These are phyloP conservation scores for Drosophila anomelani DNA, from an alignment of 2,888 invertebrate species.

Conservation along the genomic window DNA sequence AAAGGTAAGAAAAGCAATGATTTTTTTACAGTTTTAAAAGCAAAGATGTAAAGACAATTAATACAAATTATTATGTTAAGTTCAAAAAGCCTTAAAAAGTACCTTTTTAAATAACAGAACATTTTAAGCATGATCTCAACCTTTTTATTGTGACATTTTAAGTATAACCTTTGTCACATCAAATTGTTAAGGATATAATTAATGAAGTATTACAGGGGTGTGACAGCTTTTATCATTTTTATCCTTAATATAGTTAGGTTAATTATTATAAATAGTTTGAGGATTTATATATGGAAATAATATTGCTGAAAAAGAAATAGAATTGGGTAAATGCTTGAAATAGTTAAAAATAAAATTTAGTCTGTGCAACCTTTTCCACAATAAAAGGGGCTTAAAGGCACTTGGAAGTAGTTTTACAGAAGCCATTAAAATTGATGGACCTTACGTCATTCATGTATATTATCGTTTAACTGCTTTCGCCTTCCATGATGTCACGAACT, in stretches of 20 bases:
- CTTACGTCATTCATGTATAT: constrained; percentile 3
- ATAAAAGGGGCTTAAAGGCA: neutral
- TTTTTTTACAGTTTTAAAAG: too few species aligned
- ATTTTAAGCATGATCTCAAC: neutral
- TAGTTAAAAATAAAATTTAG: neutral
- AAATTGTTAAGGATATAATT: neutral
- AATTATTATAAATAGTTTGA: neutral
- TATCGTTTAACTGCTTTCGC: neutral
- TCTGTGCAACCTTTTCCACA: neutral
- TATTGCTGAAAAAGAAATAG: neutral
- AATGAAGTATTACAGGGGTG: neutral
- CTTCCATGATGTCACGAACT: neutral
- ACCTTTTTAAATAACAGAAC: neutral
- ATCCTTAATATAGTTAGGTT: neutral
- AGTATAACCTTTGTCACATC: neutral
- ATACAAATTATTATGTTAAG: neutral
- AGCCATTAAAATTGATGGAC: neutral
- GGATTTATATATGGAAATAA: neutral
- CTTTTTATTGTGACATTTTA: neutral
- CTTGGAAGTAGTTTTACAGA: neutral
- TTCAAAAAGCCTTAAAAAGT: neutral
- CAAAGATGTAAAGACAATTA: neutral
- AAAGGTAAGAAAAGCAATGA: constrained; percentile 88
- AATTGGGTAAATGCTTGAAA: neutral
- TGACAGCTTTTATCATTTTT: neutral